Evolutionary conservation across 2,113 vertebrate species (phyloP).

Genomic region (Chaetura pelagica): DNA sequence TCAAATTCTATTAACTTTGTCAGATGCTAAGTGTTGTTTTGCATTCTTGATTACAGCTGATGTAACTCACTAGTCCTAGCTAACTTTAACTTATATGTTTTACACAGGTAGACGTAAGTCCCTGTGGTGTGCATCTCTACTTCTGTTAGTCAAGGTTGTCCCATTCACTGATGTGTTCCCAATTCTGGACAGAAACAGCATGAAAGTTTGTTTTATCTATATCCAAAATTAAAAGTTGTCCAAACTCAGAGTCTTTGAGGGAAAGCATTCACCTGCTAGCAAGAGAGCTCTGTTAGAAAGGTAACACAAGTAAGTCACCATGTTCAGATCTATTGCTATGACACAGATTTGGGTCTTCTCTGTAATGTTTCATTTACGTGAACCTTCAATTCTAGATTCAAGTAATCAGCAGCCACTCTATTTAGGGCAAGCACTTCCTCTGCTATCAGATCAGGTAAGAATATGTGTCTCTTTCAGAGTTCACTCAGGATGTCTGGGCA

Average conservation of each 20-base stretch:
- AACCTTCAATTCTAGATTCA: background rate
- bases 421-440: background rate
- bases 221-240: background rate
- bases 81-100: background rate
- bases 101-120: background rate
- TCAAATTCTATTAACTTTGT: background rate
- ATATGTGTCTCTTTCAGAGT: background rate
- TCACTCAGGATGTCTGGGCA: conserved; percentile 11
- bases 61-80: background rate
- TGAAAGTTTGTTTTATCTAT: background rate
- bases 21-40: background rate
- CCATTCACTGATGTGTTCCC: background rate
- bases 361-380: background rate
- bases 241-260: background rate
- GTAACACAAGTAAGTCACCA: background rate
- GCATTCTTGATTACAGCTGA: background rate
- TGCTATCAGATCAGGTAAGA: background rate
- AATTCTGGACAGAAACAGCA: background rate
- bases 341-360: background rate
- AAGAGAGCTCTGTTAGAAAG: background rate
- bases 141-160: background rate
- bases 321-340: fast-evolving
- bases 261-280: background rate
- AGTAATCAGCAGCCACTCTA: background rate
- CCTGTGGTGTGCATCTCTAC: background rate